Percentiles rank a stretch among this genome's conserved stretches.
These are phyloP conservation scores for Batillaria attramentaria DNA, from an alignment of 1,140 invertebrate genomes.

Conservation along the genomic window DNA sequence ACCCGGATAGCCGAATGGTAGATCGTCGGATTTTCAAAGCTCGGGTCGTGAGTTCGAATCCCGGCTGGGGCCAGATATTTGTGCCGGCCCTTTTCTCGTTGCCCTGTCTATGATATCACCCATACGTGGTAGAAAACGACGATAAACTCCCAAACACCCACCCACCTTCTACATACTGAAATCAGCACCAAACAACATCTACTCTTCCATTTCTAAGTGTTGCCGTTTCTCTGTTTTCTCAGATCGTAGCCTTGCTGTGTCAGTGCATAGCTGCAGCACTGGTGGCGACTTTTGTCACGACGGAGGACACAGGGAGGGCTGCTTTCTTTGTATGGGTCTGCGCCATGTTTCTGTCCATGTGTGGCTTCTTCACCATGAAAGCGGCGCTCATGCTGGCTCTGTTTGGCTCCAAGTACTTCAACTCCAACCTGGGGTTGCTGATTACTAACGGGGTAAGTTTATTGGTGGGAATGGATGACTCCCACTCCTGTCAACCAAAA, in stretches of 20 bases:
- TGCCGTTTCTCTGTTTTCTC: not conserved
- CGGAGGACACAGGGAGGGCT: not conserved
- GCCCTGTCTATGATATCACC: too few relatives aligned
- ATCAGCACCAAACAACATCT: too few relatives aligned
- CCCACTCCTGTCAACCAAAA: too few relatives aligned
- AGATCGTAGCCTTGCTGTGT: not conserved
- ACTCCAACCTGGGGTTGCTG: slow-evolving; percentile 5
- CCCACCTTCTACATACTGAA: too few relatives aligned
- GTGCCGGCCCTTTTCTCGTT: too few relatives aligned
- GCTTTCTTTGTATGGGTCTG: slow-evolving; percentile 17
- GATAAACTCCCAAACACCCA: too few relatives aligned
- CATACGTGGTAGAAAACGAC: too few relatives aligned
- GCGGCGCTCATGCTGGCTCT: not conserved
- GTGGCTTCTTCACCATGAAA: not conserved
- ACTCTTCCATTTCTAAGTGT: not conserved
- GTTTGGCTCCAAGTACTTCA: not conserved
- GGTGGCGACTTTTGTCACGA: not conserved
- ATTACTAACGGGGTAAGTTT: slow-evolving; percentile 6
- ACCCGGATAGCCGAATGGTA: too few relatives aligned
- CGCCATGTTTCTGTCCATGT: not conserved
- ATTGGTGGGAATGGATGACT: too few relatives aligned
- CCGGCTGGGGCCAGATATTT: too few relatives aligned
- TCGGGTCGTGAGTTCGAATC: too few relatives aligned
- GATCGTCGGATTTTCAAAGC: too few relatives aligned
- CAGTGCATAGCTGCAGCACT: not conserved